Conservation (phyloP, 2,888 invertebrate species). For the Ormia ochracea region DNA sequence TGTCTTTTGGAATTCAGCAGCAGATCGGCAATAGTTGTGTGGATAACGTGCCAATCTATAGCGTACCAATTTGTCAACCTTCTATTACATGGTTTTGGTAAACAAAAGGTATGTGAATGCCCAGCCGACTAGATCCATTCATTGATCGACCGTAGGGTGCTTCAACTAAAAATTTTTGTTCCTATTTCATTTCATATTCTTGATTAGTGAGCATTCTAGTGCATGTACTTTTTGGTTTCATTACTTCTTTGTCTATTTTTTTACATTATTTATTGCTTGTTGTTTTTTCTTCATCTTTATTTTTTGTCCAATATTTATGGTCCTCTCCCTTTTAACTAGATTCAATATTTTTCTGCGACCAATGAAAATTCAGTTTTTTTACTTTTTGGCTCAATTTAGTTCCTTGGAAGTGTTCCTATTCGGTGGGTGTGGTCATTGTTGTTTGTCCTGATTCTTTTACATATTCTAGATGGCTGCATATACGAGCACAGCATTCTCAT, state of each 20-base stretch:
- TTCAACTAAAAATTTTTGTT: conserved; percentile 41
- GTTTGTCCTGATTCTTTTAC: conserved; percentile 1
- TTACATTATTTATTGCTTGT: conserved; percentile 52
- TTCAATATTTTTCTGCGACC: conserved; percentile 62
- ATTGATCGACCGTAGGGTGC: conserved; percentile 5
- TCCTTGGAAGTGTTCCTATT: conserved; percentile 29
- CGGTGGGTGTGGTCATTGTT: conserved; percentile 59
- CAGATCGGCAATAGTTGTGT: no score
- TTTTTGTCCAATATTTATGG: conserved; percentile 33
- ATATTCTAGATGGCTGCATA: conserved; percentile 13
- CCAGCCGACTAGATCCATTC: no score
- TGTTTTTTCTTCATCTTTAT: no score
- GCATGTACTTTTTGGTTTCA: conserved; percentile 26
- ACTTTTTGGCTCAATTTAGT: conserved; percentile 50
- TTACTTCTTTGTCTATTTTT: conserved; percentile 19
- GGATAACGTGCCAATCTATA: no score
- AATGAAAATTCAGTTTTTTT: conserved; percentile 59
- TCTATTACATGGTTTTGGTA: no score
- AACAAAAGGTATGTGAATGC: no score
- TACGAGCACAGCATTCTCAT: not conserved
- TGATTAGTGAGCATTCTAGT: conserved; percentile 54
- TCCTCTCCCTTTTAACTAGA: conserved; percentile 40
- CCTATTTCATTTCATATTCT: conserved; percentile 41
- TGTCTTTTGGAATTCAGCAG: no score
- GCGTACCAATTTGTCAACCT: no score